phyloP scores from a whole-genome alignment of 2,888 invertebrate species.

The Cryptophagus acutangulus region DNA sequence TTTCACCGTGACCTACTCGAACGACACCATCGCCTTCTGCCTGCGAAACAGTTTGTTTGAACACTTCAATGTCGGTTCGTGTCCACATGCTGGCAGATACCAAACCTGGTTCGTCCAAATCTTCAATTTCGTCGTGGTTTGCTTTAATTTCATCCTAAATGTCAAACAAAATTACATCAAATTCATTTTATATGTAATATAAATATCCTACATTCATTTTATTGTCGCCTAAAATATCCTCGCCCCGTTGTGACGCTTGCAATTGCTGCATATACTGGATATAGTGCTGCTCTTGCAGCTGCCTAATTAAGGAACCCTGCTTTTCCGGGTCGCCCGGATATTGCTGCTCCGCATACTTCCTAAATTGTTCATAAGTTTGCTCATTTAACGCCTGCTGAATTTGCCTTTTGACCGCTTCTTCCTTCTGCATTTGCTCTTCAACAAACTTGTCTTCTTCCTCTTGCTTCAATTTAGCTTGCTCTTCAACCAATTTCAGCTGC shows the following conservation, averaged over 20 bases:
- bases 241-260: conserved; percentile 50
- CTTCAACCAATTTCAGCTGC: conserved; percentile 54
- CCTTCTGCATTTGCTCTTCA: conserved; percentile 58
- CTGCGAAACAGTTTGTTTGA: conserved; percentile 80
- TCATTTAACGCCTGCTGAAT: conserved; percentile 96
- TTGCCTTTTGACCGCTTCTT: conserved; percentile 65
- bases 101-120: conserved; percentile 39
- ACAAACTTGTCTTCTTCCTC: conserved; percentile 62
- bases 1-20: conserved; percentile 93
- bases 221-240: conserved; percentile 36
- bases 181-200: neutral
- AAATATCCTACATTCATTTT: too few relatives aligned
- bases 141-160: neutral
- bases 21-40: conserved; percentile 80
- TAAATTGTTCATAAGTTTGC: conserved; percentile 86
- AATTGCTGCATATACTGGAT: conserved; percentile 98
- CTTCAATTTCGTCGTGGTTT: conserved; percentile 18
- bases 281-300: conserved; percentile 97
- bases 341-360: conserved; percentile 90
- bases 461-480: conserved; percentile 56
- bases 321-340: conserved; percentile 79
- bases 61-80: conserved; percentile 74
- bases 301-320: conserved; percentile 88
- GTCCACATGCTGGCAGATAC: conserved; percentile 95
- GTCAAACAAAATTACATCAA: neutral